Evolutionary conservation across 2,888 invertebrate genomes (phyloP).

Genomic region (Papilio demoleus): DNA sequence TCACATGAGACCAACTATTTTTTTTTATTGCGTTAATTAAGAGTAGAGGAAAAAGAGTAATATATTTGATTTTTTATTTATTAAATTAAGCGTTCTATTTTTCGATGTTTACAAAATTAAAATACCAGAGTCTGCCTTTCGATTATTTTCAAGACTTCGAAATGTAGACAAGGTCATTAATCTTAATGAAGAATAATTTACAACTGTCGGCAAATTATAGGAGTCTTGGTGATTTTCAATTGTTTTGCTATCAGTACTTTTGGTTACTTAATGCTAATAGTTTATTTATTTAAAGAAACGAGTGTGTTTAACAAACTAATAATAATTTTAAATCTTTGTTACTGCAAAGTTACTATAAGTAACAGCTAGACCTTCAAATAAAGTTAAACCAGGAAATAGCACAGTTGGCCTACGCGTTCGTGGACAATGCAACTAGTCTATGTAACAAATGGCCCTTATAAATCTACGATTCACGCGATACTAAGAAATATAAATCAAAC

Average conservation of each 20-base stretch:
- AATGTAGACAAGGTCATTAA: background rate
- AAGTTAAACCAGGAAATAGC: conserved; percentile 21
- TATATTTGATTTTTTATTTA: background rate
- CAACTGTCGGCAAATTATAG: background rate
- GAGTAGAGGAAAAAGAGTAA: conserved; percentile 22
- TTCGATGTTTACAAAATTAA: background rate
- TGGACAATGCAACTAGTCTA: conserved; percentile 29
- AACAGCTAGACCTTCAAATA: background rate
- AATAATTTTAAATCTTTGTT: no score
- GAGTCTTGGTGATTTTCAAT: background rate
- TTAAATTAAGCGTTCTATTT: background rate
- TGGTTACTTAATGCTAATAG: background rate
- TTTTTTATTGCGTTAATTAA: conserved; percentile 30
- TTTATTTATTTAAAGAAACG: background rate
- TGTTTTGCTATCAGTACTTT: background rate
- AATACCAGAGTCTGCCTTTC: background rate
- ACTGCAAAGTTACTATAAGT: no score
- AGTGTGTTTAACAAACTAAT: background rate
- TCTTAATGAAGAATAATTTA: background rate
- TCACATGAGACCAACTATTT: conserved; percentile 27
- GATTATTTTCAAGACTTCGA: background rate
- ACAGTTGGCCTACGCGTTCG: conserved; percentile 6
- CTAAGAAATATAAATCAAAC: conserved; percentile 55
- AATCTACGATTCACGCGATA: conserved; percentile 38
- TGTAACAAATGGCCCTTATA: conserved; percentile 35